Percentiles rank a stretch among this genome's conserved stretches.
Conservation (phyloP, 2,113 vertebrate species). For the Spizaetus ornatus region DNA sequence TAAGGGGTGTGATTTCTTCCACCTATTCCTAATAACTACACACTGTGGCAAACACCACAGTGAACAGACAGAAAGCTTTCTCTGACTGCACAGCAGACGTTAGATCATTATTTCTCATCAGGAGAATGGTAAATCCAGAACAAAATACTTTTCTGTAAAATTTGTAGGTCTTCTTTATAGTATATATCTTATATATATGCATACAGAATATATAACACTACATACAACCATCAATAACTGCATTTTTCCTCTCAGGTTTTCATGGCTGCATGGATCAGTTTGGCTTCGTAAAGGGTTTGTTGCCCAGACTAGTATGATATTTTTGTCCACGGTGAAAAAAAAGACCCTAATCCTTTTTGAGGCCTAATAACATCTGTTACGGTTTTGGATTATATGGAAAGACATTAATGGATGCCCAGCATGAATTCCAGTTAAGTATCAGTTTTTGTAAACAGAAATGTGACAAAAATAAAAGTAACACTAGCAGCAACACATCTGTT, state of each 20-base stretch:
- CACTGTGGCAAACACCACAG: not conserved
- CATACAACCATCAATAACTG: not conserved
- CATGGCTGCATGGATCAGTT: not conserved
- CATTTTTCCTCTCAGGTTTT: not conserved
- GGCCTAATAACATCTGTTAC: slow-evolving; percentile 5
- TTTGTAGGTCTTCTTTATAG: not conserved
- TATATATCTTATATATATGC: not conserved
- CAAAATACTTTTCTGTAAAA: not conserved
- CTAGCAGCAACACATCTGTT: slow-evolving; percentile 11
- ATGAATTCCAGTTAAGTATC: slow-evolving; percentile 76
- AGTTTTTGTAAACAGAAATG: slow-evolving; percentile 72
- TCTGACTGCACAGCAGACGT: not conserved
- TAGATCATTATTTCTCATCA: slow-evolving; percentile 27
- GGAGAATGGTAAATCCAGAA: not conserved
- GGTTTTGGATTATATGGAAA: not conserved
- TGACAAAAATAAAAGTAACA: slow-evolving; percentile 68
- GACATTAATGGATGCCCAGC: slow-evolving; percentile 5
- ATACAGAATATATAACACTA: not conserved
- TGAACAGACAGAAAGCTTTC: not conserved
- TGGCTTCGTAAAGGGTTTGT: not conserved
- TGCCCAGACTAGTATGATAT: not conserved
- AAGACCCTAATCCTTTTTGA: not conserved
- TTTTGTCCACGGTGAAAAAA: not conserved
- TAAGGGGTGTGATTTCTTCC: not conserved
- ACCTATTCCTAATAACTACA: not conserved